These are phyloP conservation scores for Rhamnusium bicolor DNA, from an alignment of 2,888 invertebrate species.

Conservation along the genomic window DNA sequence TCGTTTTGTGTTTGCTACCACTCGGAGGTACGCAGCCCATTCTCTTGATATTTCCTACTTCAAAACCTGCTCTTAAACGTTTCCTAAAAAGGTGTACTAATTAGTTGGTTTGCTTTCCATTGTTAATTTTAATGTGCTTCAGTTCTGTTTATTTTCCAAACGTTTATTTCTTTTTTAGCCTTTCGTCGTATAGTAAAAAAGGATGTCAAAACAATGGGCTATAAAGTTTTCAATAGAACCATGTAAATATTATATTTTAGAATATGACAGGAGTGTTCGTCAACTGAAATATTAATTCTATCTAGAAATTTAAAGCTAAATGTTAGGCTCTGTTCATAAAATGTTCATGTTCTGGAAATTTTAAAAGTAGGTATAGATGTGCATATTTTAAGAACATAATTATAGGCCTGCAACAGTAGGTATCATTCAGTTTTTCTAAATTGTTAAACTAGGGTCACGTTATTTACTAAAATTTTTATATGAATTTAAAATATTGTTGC, in stretches of 20 bases:
- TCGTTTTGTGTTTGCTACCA: slow-evolving; percentile 28
- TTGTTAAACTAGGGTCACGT: no score
- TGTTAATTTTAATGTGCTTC: slow-evolving; percentile 14
- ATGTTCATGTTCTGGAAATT: no score
- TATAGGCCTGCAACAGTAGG: no score
- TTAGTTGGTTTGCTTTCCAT: slow-evolving; percentile 30
- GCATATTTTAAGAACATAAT: no score
- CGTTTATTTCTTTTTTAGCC: slow-evolving; percentile 13
- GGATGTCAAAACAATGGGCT: slow-evolving; percentile 2
- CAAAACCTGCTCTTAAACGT: slow-evolving; percentile 24
- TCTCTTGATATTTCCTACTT: slow-evolving; percentile 25
- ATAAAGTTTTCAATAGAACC: slow-evolving; percentile 1
- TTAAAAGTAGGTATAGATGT: no score
- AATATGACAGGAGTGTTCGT: background rate
- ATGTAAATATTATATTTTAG: background rate
- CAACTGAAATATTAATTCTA: no score
- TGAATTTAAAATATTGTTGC: no score
- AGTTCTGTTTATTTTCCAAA: slow-evolving; percentile 17
- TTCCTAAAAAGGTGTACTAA: slow-evolving; percentile 26
- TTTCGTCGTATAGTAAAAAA: background rate
- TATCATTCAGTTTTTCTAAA: no score
- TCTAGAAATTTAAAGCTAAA: no score
- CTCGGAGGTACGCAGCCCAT: slow-evolving; percentile 13
- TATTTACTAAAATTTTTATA: no score
- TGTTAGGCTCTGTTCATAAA: no score